A percentile compares a stretch with the other conserved stretches of the same genome.
Evolutionary conservation across 2,797 vertebrate genomes (phyloP).

Genomic region (Crenuchus spilurus): DNA sequence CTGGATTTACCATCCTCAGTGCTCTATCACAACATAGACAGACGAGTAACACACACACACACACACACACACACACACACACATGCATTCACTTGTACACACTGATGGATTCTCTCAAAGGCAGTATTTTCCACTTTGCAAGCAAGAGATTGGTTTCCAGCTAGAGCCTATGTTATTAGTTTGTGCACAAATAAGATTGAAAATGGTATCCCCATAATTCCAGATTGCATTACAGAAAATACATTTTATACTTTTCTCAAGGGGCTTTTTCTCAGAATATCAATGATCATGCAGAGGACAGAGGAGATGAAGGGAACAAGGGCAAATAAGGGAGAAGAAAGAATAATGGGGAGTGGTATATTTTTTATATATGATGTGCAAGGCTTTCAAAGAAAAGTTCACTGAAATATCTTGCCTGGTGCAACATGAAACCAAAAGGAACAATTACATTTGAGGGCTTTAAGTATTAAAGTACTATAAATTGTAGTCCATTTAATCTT

Average conservation of each 20-base stretch:
- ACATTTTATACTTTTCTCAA: slow-evolving; percentile 51
- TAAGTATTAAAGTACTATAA: too few relatives aligned
- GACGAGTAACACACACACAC: slow-evolving; percentile 5
- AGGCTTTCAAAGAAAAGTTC: slow-evolving; percentile 6
- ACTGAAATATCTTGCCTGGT: slow-evolving; percentile 17
- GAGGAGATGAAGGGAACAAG: slow-evolving; percentile 22
- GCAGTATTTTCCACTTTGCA: slow-evolving; percentile 57
- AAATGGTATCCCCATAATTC: slow-evolving; percentile 59
- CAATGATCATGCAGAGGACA: slow-evolving; percentile 33
- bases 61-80: slow-evolving; percentile 33
- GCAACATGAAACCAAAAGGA: slow-evolving; percentile 10
- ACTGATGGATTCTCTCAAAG: slow-evolving; percentile 52
- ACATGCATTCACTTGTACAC: slow-evolving; percentile 24
- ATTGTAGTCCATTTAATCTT: neutral
- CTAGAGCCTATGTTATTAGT: slow-evolving; percentile 57
- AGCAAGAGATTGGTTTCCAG: slow-evolving; percentile 58
- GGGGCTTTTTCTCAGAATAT: slow-evolving; percentile 57
- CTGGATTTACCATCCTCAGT: slow-evolving; percentile 22
- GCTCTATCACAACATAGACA: slow-evolving; percentile 28
- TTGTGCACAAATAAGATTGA: slow-evolving; percentile 60
- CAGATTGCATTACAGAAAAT: slow-evolving; percentile 60
- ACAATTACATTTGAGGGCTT: neutral
- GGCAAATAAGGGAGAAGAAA: slow-evolving; percentile 24
- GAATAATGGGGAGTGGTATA: neutral
- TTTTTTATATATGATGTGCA: slow-evolving; percentile 16